Base-by-base conservation (phyloP, 2,888 invertebrate species). In the Pasiphila rectangulata region DNA sequence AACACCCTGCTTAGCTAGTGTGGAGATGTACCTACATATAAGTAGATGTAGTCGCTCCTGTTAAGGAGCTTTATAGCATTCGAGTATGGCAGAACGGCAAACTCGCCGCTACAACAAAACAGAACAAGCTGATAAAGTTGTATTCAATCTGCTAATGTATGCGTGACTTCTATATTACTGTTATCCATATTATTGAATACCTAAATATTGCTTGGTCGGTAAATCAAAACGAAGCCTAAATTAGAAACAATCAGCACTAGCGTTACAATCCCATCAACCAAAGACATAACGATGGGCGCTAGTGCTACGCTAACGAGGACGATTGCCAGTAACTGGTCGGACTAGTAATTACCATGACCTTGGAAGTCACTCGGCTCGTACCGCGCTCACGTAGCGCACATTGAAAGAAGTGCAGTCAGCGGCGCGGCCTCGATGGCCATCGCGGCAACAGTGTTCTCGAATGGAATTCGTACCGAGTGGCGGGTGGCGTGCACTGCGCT, bases 401-500 rank as follows among this genome's bases (percentile, higher is more conserved):
- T 72, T 75, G 80, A 77, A 83, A 83, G 75, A 76, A 83, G 74
- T 82, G 79, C 83, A 82, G 69, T 67, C 72, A 58, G 53, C 25
- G 12, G 23, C 32, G 19, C 42, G 42, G 34, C 52, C 69, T 69
- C 78, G 72, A 72, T 67, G 72, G 65, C 73, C 73, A 73, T 66
- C 71, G 65, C 71, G 67, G 73, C 74, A 73, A 72, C 79, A 71
- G 68, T 65, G 73, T 66, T 75, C 75, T 77, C 73, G 73, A 77
- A 74, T 78, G 83, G 83, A 84, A 83, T 86, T 83, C 82, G 79
- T 81, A 78, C 78, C 75, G 76, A 74, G 78, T 72, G 71, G 79
- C 75, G 80, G 82, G 69, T 83, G 79, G 85, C 78, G 85, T 84
- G 86, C 75, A 74, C 67, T 75, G 81, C 70, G 84, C 80, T 84